Evolutionary conservation across 2,888 invertebrate genomes (phyloP), one percentile per base, ranked within the genome.

Genomic region (Neria commutata): DNA sequence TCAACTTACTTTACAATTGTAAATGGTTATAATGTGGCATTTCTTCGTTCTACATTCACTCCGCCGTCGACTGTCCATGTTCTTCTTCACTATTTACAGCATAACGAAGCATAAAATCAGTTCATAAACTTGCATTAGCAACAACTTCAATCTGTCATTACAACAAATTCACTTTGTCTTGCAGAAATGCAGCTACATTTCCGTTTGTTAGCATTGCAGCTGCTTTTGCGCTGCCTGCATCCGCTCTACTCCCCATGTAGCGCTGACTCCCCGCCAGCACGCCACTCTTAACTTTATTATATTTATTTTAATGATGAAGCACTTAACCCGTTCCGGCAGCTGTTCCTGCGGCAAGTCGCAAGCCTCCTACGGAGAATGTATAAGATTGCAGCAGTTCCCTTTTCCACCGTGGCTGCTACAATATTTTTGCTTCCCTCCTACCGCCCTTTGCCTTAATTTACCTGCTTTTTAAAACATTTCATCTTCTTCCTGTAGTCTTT

Each of bases 221-320:
- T n/a, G n/a, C n/a, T n/a, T n/a, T n/a, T n/a, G n/a, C n/a, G n/a
- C n/a, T n/a, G n/a, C n/a, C n/a, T n/a, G n/a, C n/a, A n/a, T n/a
- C n/a, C n/a, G n/a, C n/a, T n/a, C n/a, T n/a, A n/a, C n/a, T n/a
- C n/a, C n/a, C n/a, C n/a, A n/a, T n/a, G n/a, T n/a, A n/a, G n/a
- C n/a, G n/a, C n/a, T n/a, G n/a, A n/a, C n/a, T n/a, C n/a, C n/a
- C n/a, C n/a, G n/a, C n/a, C n/a, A n/a, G n/a, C n/a, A n/a, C n/a
- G n/a, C n/a, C n/a, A n/a, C n/a, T n/a, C 37, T 37, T n/a, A 37
- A 14, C n/a, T 37, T 8, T 37, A 37, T 37, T 37, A 37, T 37
- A 37, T 37, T 37, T 37, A 37, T 37, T 37, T 37, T 37, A 37
- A 37, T 37, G 37, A 37, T 37, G 37, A 37, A 14, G 37, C n/a